These are phyloP conservation scores for Agrochola lota DNA, from an alignment of 2,888 invertebrate genomes.

Conservation along the genomic window DNA sequence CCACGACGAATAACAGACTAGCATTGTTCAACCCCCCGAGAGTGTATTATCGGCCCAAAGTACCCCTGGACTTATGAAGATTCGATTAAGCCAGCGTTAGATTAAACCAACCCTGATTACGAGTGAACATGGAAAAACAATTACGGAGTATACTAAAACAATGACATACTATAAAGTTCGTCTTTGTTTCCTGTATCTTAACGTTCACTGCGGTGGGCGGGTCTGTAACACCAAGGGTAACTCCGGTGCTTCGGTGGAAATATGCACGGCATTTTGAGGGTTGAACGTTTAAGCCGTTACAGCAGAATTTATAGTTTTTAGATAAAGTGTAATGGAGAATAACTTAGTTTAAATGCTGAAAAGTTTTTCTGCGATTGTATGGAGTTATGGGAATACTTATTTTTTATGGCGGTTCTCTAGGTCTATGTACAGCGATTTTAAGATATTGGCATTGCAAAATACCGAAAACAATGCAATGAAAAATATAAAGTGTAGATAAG, in stretches of 20 bases:
- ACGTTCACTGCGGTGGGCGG: constrained; percentile 81
- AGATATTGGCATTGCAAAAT: constrained; percentile 35
- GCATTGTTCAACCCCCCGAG: constrained; percentile 75
- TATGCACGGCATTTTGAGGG: constrained; percentile 81
- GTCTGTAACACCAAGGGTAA: constrained; percentile 76
- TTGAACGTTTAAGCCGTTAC: constrained; percentile 82
- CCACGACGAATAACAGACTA: constrained; percentile 80
- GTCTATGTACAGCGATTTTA: constrained; percentile 39
- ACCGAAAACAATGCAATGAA: not conserved
- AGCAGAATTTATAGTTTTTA: constrained; percentile 87
- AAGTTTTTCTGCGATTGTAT: constrained; percentile 69
- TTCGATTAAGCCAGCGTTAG: constrained; percentile 85
- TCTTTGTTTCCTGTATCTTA: constrained; percentile 87
- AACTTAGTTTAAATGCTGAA: constrained; percentile 75
- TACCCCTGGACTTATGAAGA: constrained; percentile 81
- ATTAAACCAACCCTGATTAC: constrained; percentile 84
- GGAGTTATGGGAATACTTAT: constrained; percentile 59
- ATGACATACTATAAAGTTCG: constrained; percentile 87
- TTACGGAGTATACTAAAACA: constrained; percentile 87
- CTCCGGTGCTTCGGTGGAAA: constrained; percentile 73
- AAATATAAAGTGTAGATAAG: not conserved
- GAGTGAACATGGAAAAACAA: constrained; percentile 89
- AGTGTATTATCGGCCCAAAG: constrained; percentile 67
- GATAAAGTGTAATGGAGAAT: constrained; percentile 85
- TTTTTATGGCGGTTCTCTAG: constrained; percentile 51